These are phyloP conservation scores for Ptychoptera albimana DNA, from an alignment of 2,888 invertebrate genomes.

Conservation along the genomic window DNA sequence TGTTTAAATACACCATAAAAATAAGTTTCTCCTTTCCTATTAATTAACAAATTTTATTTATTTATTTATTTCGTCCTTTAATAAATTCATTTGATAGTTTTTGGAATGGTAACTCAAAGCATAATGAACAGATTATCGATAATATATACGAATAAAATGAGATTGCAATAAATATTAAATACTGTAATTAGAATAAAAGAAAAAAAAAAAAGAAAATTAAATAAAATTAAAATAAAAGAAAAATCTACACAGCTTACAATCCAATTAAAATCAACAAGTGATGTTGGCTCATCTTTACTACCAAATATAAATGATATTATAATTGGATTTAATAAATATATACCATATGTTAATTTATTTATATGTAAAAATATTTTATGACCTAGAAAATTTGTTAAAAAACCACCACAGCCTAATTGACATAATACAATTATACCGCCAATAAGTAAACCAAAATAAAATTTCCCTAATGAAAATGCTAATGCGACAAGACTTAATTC, in stretches of 20 bases:
- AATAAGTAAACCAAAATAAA: slow-evolving; percentile 18
- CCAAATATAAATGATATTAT: slow-evolving; percentile 17
- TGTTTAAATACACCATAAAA: no score
- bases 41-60: no score
- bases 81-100: slow-evolving; percentile 15
- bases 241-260: slow-evolving; percentile 1
- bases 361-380: slow-evolving; percentile 17
- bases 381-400: slow-evolving; percentile 15
- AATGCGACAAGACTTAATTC: slow-evolving; percentile 17
- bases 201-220: slow-evolving; percentile 13
- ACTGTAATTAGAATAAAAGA: no score
- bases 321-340: slow-evolving; percentile 22
- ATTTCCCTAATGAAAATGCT: slow-evolving; percentile 22
- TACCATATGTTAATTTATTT: slow-evolving; percentile 20
- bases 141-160: slow-evolving; percentile 14
- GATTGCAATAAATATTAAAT: slow-evolving; percentile 16
- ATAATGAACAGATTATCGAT: slow-evolving; percentile 14
- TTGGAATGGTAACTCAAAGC: slow-evolving; percentile 19
- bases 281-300: slow-evolving; percentile 16
- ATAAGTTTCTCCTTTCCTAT: no score
- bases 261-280: not conserved
- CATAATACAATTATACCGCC: slow-evolving; percentile 18
- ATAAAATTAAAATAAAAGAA: slow-evolving; percentile 12
- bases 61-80: not conserved
- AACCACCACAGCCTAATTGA: slow-evolving; percentile 18